Percentiles rank a stretch among this genome's conserved stretches.
These are phyloP conservation scores for Labrus mixtus DNA, from an alignment of 2,113 vertebrate species.

Conservation along the genomic window DNA sequence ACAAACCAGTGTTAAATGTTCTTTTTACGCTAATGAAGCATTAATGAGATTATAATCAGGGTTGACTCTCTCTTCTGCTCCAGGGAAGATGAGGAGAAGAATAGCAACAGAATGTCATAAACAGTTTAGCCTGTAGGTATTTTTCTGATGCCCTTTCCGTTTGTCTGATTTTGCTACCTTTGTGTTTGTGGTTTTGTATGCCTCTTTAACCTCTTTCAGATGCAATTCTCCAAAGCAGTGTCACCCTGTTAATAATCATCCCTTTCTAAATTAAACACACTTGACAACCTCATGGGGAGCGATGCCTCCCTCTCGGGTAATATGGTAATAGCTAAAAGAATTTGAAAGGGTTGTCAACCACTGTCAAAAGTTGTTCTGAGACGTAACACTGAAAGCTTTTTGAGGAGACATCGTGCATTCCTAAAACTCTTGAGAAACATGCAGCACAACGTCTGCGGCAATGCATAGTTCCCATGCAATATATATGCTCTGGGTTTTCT, in stretches of 20 bases:
- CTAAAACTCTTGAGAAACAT: not conserved
- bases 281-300: not conserved
- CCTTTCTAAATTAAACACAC: not conserved
- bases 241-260: not conserved
- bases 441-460: not conserved
- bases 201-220: not conserved
- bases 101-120: conserved; percentile 26
- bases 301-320: not conserved
- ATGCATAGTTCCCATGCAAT: not conserved
- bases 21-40: conserved; percentile 22
- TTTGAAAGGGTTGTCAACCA: not conserved
- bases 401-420: not conserved
- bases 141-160: not conserved
- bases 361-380: not conserved
- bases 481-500: conserved; percentile 3
- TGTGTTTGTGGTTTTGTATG: not conserved
- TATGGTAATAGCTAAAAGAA: not conserved
- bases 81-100: conserved; percentile 6
- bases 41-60: conserved; percentile 27
- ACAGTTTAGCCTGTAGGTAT: conserved; percentile 37
- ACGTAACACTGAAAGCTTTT: not conserved
- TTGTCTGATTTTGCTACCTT: not conserved
- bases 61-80: conserved; percentile 4
- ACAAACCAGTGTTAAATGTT: not conserved
- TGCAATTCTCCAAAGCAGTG: not conserved